These are phyloP conservation scores for Spinibarbus caldwelli DNA, from an alignment of 2,797 vertebrate genomes.

Conservation along the genomic window DNA sequence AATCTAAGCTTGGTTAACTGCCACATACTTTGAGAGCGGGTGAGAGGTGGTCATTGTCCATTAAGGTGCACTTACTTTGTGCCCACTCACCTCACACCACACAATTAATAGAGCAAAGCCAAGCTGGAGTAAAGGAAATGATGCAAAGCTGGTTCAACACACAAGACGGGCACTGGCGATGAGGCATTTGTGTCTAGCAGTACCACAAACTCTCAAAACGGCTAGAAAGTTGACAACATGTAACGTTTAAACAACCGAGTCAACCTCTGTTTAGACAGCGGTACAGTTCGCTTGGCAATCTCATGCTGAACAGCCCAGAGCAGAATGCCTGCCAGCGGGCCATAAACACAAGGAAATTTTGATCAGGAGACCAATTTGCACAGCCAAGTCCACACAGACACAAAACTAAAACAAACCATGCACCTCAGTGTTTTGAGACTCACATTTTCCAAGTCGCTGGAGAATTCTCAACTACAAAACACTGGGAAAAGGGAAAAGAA, in stretches of 20 bases:
- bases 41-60: slow-evolving; percentile 58
- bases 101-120: slow-evolving; percentile 56
- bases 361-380: slow-evolving; percentile 40
- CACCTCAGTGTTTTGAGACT: slow-evolving; percentile 36
- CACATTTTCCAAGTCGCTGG: slow-evolving; percentile 40
- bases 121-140: slow-evolving; percentile 44
- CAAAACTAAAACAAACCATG: slow-evolving; percentile 50
- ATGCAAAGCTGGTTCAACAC: slow-evolving; percentile 47
- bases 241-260: slow-evolving; percentile 40
- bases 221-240: slow-evolving; percentile 27
- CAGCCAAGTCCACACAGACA: slow-evolving; percentile 46
- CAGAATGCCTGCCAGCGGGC: slow-evolving; percentile 32
- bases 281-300: slow-evolving; percentile 22
- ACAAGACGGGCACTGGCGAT: slow-evolving; percentile 20
- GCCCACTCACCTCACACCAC: slow-evolving; percentile 50
- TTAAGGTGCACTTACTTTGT: slow-evolving; percentile 62
- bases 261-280: slow-evolving; percentile 39
- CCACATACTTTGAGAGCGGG: slow-evolving; percentile 31
- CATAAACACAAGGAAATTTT: slow-evolving; percentile 55
- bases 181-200: slow-evolving; percentile 37
- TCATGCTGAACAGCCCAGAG: slow-evolving; percentile 26
- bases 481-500: slow-evolving; percentile 64
- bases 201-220: slow-evolving; percentile 43
- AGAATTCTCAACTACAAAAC: slow-evolving; percentile 51
- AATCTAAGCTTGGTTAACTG: slow-evolving; percentile 34